phyloP scores from a whole-genome alignment of 2,888 invertebrate genomes.

The Eubasilissa splendida region DNA sequence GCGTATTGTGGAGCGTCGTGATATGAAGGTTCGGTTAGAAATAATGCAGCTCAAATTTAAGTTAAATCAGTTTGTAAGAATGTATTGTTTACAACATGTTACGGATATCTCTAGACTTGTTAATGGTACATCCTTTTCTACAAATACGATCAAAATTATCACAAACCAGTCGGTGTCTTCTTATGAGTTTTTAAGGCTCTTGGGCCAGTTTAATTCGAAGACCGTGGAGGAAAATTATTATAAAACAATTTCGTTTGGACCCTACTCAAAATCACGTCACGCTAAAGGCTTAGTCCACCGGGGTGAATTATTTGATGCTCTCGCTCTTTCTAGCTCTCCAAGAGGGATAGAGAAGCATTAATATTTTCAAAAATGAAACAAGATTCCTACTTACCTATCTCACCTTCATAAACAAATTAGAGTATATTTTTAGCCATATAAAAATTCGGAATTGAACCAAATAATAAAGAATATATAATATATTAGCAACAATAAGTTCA shows the following conservation, averaged over 20 bases:
- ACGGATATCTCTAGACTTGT: not conserved
- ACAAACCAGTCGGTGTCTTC: not conserved
- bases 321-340: constrained; percentile 12
- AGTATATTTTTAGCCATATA: no score
- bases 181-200: not conserved
- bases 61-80: constrained; percentile 1
- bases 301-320: constrained; percentile 43
- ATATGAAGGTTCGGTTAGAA: constrained; percentile 11
- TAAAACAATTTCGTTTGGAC: constrained; percentile 57
- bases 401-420: no score
- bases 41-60: not conserved
- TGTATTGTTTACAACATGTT: not conserved
- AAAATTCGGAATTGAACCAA: no score
- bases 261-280: constrained; percentile 58
- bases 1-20: constrained; percentile 1
- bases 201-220: constrained; percentile 51
- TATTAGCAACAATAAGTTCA: no score
- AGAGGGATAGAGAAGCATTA: constrained; percentile 15
- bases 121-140: constrained; percentile 15
- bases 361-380: constrained; percentile 10
- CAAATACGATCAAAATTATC: not conserved
- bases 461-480: no score
- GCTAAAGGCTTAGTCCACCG: constrained; percentile 50
- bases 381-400: no score
- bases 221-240: constrained; percentile 57